A percentile compares a stretch with the other conserved stretches of the same genome.
These are phyloP conservation scores for Danio tinwini DNA, from an alignment of 2,797 vertebrate species.

Conservation along the genomic window DNA sequence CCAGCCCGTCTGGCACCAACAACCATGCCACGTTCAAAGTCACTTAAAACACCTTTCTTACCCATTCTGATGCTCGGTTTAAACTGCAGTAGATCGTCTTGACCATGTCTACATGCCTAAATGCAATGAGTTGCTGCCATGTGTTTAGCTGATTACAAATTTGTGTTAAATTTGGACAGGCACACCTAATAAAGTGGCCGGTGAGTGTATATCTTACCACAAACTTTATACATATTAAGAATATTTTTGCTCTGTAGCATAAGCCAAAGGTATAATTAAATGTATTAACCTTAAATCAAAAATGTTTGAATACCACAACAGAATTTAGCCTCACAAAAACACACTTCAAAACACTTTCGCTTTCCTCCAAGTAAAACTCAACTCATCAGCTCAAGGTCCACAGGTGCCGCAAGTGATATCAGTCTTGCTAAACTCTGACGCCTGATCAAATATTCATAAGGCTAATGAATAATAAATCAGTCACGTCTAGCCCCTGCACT, in stretches of 20 bases:
- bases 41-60: no score
- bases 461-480: conserved; percentile 75
- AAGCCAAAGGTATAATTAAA: neutral
- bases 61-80: no score
- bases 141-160: no score
- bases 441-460: conserved; percentile 76
- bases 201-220: no score
- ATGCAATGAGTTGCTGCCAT: no score
- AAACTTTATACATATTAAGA: neutral
- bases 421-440: conserved; percentile 65
- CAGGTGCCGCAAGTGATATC: conserved; percentile 56
- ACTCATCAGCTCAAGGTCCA: conserved; percentile 2
- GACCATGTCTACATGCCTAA: no score
- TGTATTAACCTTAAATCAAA: neutral
- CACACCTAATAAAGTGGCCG: no score
- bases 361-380: conserved; percentile 1
- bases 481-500: conserved; percentile 45
- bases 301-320: neutral
- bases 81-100: no score
- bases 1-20: no score
- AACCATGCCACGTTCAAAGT: no score
- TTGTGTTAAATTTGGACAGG: no score
- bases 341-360: conserved; percentile 21
- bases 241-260: neutral
- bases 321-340: neutral